These are phyloP conservation scores for Glandiceps talaboti DNA, from an alignment of 53 echinoderm and acorn worm species.

Conservation along the genomic window DNA sequence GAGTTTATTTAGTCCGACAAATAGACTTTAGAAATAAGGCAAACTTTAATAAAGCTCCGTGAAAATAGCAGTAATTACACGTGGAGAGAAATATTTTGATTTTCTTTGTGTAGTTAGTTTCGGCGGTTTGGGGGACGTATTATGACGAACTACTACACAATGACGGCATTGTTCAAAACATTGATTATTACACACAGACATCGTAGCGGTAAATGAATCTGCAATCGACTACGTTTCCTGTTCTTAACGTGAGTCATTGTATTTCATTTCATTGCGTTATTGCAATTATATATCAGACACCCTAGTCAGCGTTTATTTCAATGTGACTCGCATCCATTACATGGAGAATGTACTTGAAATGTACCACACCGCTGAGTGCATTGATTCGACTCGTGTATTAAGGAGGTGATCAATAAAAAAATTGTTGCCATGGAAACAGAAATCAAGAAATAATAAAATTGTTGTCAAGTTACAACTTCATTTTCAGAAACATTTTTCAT, in stretches of 20 bases:
- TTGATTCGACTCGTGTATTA: not conserved
- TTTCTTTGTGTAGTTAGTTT: not conserved
- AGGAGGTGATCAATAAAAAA: not conserved
- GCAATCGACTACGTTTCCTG: not conserved
- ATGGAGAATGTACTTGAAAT: not conserved
- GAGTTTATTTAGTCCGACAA: not conserved
- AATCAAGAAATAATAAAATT: no score
- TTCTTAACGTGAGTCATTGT: not conserved
- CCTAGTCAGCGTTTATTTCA: not conserved
- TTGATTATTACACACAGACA: not conserved
- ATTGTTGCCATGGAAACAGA: not conserved
- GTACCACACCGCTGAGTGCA: not conserved
- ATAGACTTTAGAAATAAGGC: not conserved
- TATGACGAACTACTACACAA: not conserved
- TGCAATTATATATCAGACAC: not conserved
- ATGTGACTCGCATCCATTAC: not conserved
- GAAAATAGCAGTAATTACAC: not conserved
- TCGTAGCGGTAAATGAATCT: not conserved
- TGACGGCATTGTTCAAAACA: not conserved
- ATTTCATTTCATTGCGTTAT: not conserved
- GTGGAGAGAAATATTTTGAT: not conserved
- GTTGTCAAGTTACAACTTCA: no score
- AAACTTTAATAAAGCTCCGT: not conserved
- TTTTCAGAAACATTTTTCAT: no score
- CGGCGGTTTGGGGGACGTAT: not conserved